Conservation (phyloP, 2,888 invertebrate genomes). For the Aspidiotus rigidus region DNA sequence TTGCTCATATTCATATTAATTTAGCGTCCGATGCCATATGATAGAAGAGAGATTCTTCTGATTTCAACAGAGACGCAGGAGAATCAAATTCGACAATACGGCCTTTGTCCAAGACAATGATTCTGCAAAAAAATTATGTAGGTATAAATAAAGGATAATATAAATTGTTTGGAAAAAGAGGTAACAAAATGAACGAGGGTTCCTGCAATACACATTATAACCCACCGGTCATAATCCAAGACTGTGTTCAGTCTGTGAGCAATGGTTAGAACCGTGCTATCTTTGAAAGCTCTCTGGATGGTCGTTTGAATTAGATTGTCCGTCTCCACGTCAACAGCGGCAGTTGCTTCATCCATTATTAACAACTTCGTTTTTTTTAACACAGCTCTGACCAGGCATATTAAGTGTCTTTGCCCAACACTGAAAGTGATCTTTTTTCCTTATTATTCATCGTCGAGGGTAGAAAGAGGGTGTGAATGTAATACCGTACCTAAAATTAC, state of each 20-base stretch:
- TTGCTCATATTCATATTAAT: no score
- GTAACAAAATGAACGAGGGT: no score
- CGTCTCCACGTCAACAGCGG: constrained; percentile 83
- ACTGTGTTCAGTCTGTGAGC: constrained; percentile 90
- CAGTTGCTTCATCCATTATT: constrained; percentile 80
- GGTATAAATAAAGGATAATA: no score
- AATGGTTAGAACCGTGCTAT: constrained; percentile 83
- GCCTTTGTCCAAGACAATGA: no score
- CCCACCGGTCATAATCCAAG: constrained; percentile 67
- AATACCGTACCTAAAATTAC: constrained; percentile 51
- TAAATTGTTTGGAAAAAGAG: no score
- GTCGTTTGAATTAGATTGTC: constrained; percentile 84
- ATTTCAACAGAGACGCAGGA: no score
- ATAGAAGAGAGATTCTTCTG: no score
- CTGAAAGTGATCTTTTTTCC: constrained; percentile 47
- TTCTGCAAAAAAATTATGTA: no score
- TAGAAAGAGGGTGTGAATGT: background rate
- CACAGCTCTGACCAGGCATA: constrained; percentile 75
- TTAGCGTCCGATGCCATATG: no score
- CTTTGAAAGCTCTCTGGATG: constrained; percentile 73
- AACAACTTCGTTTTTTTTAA: constrained; percentile 77
- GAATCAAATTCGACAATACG: no score
- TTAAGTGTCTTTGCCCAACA: constrained; percentile 79
- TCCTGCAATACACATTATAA: no score
- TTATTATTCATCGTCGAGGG: background rate